Evolutionary conservation across 2,797 vertebrate species (phyloP).

Genomic region (Okamejei kenojei): DNA sequence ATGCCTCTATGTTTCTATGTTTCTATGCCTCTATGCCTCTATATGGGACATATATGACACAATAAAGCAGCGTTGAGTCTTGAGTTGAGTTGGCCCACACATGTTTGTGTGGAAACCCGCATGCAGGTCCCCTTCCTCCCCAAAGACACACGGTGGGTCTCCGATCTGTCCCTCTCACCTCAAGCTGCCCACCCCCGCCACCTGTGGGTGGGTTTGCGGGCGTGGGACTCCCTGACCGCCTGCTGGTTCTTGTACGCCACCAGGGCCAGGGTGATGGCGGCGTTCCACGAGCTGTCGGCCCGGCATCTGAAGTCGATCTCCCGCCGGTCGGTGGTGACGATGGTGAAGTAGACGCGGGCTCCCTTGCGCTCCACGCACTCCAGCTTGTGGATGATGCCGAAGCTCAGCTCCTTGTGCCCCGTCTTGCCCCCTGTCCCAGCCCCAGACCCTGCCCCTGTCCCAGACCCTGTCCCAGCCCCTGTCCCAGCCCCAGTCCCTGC

Average conservation of each 20-base stretch:
- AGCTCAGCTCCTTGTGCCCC: constrained; percentile 38
- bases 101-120: no score
- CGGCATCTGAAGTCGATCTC: constrained; percentile 44
- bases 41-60: no score
- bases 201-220: not conserved
- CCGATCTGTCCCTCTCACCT: not conserved
- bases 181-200: not conserved
- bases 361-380: constrained; percentile 43
- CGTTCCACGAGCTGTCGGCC: constrained; percentile 41
- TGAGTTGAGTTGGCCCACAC: no score
- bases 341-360: constrained; percentile 41
- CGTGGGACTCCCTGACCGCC: constrained; percentile 40
- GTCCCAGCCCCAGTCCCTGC: constrained; percentile 10
- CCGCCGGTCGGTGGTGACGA: constrained; percentile 41
- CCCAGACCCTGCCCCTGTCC: constrained; percentile 27
- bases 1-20: no score
- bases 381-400: constrained; percentile 41
- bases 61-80: no score
- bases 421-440: not conserved
- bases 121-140: no score
- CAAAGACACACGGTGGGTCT: no score
- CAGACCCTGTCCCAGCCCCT: not conserved
- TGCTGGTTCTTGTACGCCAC: constrained; percentile 42
- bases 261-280: constrained; percentile 43
- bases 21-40: no score